Evolutionary conservation across 1,140 invertebrate genomes (phyloP), one percentile per base, ranked within the genome.

Genomic region (Linepithema humile): DNA sequence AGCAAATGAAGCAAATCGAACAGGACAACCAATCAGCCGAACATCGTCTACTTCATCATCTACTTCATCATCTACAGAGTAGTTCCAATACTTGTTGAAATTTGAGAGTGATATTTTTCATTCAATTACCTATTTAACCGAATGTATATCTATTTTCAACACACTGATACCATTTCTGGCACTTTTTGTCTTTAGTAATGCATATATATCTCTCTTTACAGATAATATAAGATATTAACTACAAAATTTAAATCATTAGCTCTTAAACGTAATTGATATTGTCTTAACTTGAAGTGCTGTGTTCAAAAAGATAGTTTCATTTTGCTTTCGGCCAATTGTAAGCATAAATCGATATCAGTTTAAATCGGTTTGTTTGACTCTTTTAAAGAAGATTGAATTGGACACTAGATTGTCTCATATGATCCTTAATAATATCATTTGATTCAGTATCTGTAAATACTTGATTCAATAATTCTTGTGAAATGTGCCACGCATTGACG

Each of bases 1-100:
- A 87, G 91, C 92, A 2, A 91, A 92, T 82, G 93, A 93, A 88
- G 89, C 92, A n/a, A 93, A 64, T 62, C 59, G 73, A 50, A 77
- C 73, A 38, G 73, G 73, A 50, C 73, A 77, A 43, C 59, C 73
- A 48, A 93, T 77, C 84, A 91, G 91, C 70, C 93, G 92, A 86
- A 90, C 90, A 43, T 91, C 92, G 7, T 92, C 92, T n/a, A 89
- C 92, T 60, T 91, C 93, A 17, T 91, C 93, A 59, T 86, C 90
- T 53, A 86, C 88, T 38, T 80, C 88, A 23, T 84, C 87, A 43
- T 83, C 85, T 38, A 59, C 78, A 40, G 74, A 93, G 86, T 86
- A 91, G 88, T 86, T 91, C 89, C 50, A 92, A 89, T 86, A 91
- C 86, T 85, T 91, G 87, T 80, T 90, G 92, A 93, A 90, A 91